Percentiles rank a stretch among this genome's conserved stretches.
phyloP scores from a whole-genome alignment of 1,140 invertebrate genomes.

The Capitella teleta region DNA sequence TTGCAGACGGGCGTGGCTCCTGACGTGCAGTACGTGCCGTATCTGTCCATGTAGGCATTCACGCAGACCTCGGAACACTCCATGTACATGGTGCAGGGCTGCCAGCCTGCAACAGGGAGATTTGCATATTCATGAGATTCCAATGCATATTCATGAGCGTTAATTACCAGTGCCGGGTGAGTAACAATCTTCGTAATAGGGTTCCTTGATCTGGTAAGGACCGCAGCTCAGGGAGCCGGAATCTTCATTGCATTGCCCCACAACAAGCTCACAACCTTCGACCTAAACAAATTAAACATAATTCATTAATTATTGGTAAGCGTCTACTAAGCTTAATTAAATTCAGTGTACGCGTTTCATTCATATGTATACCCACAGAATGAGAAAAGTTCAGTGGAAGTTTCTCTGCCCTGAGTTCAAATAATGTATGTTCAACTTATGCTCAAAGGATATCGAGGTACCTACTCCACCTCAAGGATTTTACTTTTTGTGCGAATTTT shows the following conservation, averaged over 20 bases:
- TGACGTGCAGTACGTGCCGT: slow-evolving; percentile 17
- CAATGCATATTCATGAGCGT: too few relatives aligned
- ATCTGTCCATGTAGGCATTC: slow-evolving; percentile 20
- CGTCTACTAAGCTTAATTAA: too few relatives aligned
- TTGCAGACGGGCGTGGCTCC: slow-evolving; percentile 18
- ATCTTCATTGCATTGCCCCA: slow-evolving; percentile 22
- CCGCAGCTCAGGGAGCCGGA: slow-evolving; percentile 30
- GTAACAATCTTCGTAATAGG: slow-evolving; percentile 21
- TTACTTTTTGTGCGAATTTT: too few relatives aligned
- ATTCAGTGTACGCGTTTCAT: too few relatives aligned
- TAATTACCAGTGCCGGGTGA: slow-evolving; percentile 15
- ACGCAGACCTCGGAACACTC: slow-evolving; percentile 29
- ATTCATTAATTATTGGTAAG: too few relatives aligned
- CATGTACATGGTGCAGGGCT: slow-evolving; percentile 25
- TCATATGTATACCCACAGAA: too few relatives aligned
- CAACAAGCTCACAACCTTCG: slow-evolving; percentile 4
- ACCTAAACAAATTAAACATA: too few relatives aligned
- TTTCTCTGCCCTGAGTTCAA: too few relatives aligned
- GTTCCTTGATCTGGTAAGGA: slow-evolving; percentile 27
- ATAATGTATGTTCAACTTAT: too few relatives aligned
- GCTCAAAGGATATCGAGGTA: too few relatives aligned
- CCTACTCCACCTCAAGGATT: too few relatives aligned
- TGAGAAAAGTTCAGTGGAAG: too few relatives aligned
- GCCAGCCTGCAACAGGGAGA: slow-evolving; percentile 16
- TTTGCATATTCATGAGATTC: neutral